phyloP scores from a whole-genome alignment of 2,797 vertebrate genomes.

The Semotilus atromaculatus region DNA sequence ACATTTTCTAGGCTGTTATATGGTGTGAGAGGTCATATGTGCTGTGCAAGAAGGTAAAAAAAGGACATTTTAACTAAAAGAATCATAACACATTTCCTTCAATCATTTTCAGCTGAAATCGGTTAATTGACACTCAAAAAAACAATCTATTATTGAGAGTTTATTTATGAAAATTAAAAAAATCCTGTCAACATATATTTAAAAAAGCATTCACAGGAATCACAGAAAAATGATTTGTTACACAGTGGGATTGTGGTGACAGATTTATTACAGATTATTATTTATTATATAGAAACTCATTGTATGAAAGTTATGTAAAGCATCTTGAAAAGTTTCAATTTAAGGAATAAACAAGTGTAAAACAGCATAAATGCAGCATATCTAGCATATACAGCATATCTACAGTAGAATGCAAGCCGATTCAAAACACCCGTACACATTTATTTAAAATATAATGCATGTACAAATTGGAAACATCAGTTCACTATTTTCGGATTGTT shows the following conservation, averaged over 20 bases:
- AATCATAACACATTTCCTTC: not conserved
- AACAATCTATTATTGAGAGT: not conserved
- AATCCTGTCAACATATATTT: not conserved
- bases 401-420: not conserved
- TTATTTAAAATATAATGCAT: not conserved
- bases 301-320: not conserved
- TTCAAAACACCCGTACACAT: not conserved
- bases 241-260: not conserved
- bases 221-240: not conserved
- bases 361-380: not conserved
- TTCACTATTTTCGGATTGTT: not conserved
- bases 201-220: constrained; percentile 1
- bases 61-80: not conserved
- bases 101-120: not conserved
- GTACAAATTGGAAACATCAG: too few species aligned
- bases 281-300: too few species aligned
- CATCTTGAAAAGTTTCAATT: not conserved
- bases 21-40: constrained; percentile 18
- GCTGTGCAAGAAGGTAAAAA: constrained; percentile 14
- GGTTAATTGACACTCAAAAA: not conserved
- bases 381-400: not conserved
- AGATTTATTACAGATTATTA: not conserved
- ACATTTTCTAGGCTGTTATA: constrained; percentile 13
- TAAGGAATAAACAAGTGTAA: not conserved
- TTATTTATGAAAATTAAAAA: not conserved